Conservation (phyloP, 2,113 vertebrate species). For the Plotosus lineatus region DNA sequence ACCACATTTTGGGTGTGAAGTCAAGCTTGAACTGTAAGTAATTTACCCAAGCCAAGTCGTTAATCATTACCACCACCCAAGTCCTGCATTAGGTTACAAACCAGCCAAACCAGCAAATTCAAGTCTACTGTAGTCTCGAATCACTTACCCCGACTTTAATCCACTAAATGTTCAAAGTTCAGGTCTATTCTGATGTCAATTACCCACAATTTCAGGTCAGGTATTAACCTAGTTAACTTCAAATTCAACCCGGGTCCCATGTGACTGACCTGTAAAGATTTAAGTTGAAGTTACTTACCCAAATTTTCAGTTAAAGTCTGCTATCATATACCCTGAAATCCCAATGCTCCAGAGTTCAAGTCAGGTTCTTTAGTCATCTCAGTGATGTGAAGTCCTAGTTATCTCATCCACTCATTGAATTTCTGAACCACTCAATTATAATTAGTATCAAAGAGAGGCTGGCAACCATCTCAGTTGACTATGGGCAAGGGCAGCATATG, state of each 20-base stretch:
- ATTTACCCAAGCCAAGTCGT: not conserved
- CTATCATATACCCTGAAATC: not conserved
- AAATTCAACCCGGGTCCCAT: not conserved
- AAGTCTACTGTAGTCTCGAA: not conserved
- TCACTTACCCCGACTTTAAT: not conserved
- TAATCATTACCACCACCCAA: not conserved
- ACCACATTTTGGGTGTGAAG: too few species aligned
- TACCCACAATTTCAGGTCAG: not conserved
- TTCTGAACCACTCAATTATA: too few species aligned
- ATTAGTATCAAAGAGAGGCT: too few species aligned
- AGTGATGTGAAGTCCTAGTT: not conserved
- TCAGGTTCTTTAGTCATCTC: not conserved
- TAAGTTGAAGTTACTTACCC: not conserved
- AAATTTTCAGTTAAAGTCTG: not conserved
- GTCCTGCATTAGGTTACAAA: not conserved
- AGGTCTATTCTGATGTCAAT: not conserved
- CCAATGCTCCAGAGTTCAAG: not conserved
- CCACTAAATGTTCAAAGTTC: too few species aligned
- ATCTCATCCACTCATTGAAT: too few species aligned
- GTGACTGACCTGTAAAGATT: not conserved
- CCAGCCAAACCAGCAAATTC: not conserved
- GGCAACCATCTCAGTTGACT: too few species aligned
- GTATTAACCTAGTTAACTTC: too few species aligned
- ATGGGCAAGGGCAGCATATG: too few species aligned
- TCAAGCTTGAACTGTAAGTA: not conserved